These are phyloP conservation scores for Chironomus tentans DNA, from an alignment of 2,888 invertebrate species.

Conservation along the genomic window DNA sequence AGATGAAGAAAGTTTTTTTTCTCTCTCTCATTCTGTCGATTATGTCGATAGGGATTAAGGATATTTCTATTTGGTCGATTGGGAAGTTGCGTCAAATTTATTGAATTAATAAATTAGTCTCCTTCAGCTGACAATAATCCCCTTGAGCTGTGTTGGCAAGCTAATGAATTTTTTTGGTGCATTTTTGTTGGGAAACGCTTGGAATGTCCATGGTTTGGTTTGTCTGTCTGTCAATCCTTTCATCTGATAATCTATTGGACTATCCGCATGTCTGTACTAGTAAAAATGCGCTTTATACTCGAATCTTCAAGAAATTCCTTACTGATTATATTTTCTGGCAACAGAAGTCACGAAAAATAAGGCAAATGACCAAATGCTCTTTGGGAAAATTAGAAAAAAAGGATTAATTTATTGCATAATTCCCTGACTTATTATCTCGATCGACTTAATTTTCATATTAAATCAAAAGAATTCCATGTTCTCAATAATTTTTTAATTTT, in stretches of 20 bases:
- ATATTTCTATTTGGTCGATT: constrained; percentile 8
- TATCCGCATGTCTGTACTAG: no score
- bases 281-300: no score
- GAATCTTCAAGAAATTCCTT: no score
- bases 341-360: neutral
- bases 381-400: neutral
- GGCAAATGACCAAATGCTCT: constrained; percentile 16
- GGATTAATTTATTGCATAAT: constrained; percentile 16
- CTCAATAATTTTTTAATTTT: neutral
- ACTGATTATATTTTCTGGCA: neutral
- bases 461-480: neutral
- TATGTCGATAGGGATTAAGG: neutral
- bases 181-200: no score
- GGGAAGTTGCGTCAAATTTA: constrained; percentile 12
- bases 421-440: neutral
- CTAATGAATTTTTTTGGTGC: neutral
- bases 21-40: neutral
- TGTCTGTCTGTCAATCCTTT: no score
- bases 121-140: constrained; percentile 7
- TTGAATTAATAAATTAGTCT: constrained; percentile 27
- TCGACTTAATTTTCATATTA: no score
- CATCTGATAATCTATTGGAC: no score
- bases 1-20: no score
- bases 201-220: no score
- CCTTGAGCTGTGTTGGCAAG: neutral